Conservation (phyloP, 2,113 vertebrate genomes). For the Rhegmatorhina hoffmannsi region DNA sequence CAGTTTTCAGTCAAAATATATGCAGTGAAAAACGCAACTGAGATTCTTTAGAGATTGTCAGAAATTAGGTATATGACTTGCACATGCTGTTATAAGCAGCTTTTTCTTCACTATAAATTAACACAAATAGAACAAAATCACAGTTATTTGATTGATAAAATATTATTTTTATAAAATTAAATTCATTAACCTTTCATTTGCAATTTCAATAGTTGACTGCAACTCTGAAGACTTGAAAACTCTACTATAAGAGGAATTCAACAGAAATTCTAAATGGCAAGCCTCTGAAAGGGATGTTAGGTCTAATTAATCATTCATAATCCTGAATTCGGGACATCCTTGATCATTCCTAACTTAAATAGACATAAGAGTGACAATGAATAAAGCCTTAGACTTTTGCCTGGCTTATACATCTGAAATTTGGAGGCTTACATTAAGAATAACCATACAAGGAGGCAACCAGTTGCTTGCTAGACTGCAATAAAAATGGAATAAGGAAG, state of each 20-base stretch:
- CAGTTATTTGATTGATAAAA: background rate
- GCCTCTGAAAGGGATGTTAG: background rate
- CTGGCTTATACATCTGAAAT: background rate
- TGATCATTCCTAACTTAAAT: background rate
- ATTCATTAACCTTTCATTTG: background rate
- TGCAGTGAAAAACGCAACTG: background rate
- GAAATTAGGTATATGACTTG: background rate
- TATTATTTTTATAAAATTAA: background rate
- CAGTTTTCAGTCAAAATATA: background rate
- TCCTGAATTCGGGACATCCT: background rate
- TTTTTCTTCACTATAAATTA: background rate
- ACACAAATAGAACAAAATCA: background rate
- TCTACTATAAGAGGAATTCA: background rate
- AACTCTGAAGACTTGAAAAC: background rate
- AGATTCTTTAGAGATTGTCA: background rate
- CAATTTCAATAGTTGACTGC: background rate
- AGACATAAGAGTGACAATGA: accelerated
- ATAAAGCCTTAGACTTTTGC: background rate
- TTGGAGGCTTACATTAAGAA: background rate
- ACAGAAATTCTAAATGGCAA: background rate
- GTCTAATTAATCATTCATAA: background rate
- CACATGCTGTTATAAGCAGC: background rate
- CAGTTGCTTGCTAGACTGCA: background rate
- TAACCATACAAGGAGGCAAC: background rate
- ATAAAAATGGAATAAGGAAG: background rate